These are phyloP conservation scores for Labeo rohita DNA, from an alignment of 2,113 vertebrate genomes.

Conservation along the genomic window DNA sequence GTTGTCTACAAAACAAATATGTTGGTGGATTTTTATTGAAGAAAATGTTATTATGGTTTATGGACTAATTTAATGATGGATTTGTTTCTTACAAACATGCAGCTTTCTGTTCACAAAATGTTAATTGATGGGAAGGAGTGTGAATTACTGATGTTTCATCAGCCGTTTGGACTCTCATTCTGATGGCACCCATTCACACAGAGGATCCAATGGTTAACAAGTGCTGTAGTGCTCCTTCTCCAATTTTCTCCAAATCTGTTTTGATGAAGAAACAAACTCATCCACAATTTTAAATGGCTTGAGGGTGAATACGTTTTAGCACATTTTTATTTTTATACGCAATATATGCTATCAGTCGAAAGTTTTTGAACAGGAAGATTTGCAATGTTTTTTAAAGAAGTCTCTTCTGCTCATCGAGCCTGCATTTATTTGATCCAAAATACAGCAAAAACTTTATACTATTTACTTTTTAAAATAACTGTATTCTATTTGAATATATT, in stretches of 20 bases:
- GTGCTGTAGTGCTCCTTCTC: background rate
- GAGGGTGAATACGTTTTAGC: background rate
- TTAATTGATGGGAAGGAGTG: background rate
- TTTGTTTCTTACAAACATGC: background rate
- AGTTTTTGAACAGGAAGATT: too few relatives aligned
- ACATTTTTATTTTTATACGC: background rate
- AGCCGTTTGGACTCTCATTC: background rate
- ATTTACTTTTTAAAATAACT: too few relatives aligned
- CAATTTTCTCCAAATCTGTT: background rate
- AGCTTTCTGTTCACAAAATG: background rate
- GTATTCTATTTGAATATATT: too few relatives aligned
- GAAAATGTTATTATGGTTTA: background rate
- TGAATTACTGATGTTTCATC: background rate
- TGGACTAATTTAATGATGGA: background rate
- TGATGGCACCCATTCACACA: background rate
- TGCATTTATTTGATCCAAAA: too few relatives aligned
- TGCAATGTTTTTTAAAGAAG: too few relatives aligned
- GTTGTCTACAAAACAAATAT: background rate
- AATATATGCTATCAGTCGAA: too few relatives aligned
- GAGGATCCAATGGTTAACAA: background rate
- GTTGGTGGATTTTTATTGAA: background rate
- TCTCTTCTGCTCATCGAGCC: too few relatives aligned
- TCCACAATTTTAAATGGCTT: too few relatives aligned
- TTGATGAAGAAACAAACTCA: background rate
- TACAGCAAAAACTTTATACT: too few relatives aligned